Percentiles rank a stretch among this genome's conserved stretches.
phyloP scores from a whole-genome alignment of 1,140 invertebrate species.

The Temnothorax longispinosus region DNA sequence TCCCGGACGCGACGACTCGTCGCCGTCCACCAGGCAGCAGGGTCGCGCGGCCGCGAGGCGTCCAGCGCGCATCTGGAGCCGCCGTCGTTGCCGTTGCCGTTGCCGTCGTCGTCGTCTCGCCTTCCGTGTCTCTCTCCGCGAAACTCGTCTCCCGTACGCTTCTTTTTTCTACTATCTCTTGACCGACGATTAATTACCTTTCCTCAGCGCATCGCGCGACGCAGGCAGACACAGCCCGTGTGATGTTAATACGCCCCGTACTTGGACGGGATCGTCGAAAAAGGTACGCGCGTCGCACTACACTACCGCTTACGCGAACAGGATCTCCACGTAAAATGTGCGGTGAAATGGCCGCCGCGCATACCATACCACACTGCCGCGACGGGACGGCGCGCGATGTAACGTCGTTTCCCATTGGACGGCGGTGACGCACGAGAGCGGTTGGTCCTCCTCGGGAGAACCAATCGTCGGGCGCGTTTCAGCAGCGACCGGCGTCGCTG shows the following conservation, averaged over 20 bases:
- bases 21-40: too few relatives aligned
- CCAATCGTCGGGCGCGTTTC: not conserved
- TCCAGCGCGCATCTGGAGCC: not conserved
- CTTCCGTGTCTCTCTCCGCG: too few relatives aligned
- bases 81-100: not conserved
- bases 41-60: not conserved
- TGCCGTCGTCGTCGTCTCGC: too few relatives aligned
- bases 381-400: not conserved
- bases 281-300: slow-evolving; percentile 17
- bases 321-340: slow-evolving; percentile 38
- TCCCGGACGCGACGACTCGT: too few relatives aligned
- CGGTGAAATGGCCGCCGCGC: slow-evolving; percentile 18
- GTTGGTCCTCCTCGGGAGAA: not conserved
- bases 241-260: not conserved
- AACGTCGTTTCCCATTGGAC: not conserved
- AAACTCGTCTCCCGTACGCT: not conserved
- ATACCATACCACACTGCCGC: not conserved
- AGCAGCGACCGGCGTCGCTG: not conserved
- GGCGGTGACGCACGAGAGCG: too few relatives aligned
- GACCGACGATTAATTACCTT: slow-evolving; percentile 65
- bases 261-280: not conserved
- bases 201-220: slow-evolving; percentile 65
- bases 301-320: slow-evolving; percentile 28
- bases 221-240: slow-evolving; percentile 5
- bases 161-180: not conserved